phyloP scores from a whole-genome alignment of 2,888 invertebrate genomes.

The Tetranychus piercei region DNA sequence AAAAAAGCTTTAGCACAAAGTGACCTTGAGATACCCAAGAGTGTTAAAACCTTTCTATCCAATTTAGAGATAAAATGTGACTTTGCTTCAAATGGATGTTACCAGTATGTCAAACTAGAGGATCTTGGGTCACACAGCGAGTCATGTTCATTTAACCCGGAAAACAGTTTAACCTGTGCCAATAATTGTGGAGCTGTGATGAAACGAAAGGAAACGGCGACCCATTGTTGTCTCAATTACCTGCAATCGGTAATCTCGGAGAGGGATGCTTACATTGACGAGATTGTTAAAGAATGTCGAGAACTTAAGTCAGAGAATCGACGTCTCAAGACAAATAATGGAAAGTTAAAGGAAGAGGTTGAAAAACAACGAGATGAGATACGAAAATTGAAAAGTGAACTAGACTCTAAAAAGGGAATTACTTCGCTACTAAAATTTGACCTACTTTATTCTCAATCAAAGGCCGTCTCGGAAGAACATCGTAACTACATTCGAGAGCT shows the following conservation, averaged over 20 bases:
- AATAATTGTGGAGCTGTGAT: slow-evolving; percentile 11
- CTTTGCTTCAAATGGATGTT: slow-evolving; percentile 1
- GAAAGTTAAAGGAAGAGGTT: neutral
- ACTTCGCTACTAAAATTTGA: slow-evolving; percentile 6
- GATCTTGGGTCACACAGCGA: neutral
- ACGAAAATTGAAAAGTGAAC: neutral
- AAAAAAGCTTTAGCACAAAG: neutral
- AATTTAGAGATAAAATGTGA: slow-evolving; percentile 9
- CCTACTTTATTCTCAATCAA: slow-evolving; percentile 2
- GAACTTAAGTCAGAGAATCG: neutral
- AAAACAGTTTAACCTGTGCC: slow-evolving; percentile 7
- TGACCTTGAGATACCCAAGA: slow-evolving; percentile 6
- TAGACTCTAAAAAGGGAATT: neutral
- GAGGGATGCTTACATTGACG: slow-evolving; percentile 2
- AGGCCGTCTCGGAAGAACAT: neutral
- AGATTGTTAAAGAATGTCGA: slow-evolving; percentile 1
- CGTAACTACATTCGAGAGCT: slow-evolving; percentile 1
- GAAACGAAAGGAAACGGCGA: slow-evolving; percentile 2
- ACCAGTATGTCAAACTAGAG: neutral
- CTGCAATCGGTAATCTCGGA: slow-evolving; percentile 3
- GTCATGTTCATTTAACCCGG: slow-evolving; percentile 4
- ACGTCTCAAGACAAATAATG: neutral
- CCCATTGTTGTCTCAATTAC: slow-evolving; percentile 7
- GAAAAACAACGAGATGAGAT: neutral
- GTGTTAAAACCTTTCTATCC: neutral